Evolutionary conservation across 2,797 vertebrate species (phyloP), one percentile per base, ranked within the genome.

Genomic region (Delichon dasypus): DNA sequence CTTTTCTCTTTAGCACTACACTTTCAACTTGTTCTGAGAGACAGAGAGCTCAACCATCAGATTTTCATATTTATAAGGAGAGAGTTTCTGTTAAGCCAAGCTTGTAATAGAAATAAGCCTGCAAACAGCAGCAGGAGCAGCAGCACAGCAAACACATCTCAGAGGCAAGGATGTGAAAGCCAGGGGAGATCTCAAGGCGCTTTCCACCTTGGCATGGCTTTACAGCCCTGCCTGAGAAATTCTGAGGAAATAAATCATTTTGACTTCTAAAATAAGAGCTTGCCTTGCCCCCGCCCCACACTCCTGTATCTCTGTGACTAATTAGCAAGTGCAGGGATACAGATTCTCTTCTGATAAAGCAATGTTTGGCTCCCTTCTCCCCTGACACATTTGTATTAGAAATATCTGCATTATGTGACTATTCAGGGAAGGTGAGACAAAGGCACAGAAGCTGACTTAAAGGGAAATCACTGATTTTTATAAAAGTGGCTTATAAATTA

Each of bases 31-130:
- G 20, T 88, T 87, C 82, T 48, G 1, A 62, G 93, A 80, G 89
- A 92, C 4, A 22, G 47, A 58, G 44, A 60, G 82, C 54, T 95
- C 75, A 80, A 26, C 55, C 62, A 84, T 23, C 82, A 71, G 68
- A 88, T 94, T 94, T 97, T 85, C 93, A 88, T 95, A 94, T 95
- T 94, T 93, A 89, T 92, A 94, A 94, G 89, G 60, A 94, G 16
- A 87, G 42, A 80, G 70, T 50, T 93, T 92, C 91, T 95, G 82
- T 89, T 92, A 78, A 92, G 92, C 82, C 92, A 81, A 85, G 85
- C 90, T 71, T 85, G 68, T 2, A 9, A 89, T 51, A 85, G 92
- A 93, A 95, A 94, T 84, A 93, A 66, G 26, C 61, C 61, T 0
- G 2, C 61, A 61, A 92, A 92, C 36, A 95, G 89, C 57, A 92